phyloP scores from a whole-genome alignment of 2,113 vertebrate genomes.

The Stercorarius parasiticus region DNA sequence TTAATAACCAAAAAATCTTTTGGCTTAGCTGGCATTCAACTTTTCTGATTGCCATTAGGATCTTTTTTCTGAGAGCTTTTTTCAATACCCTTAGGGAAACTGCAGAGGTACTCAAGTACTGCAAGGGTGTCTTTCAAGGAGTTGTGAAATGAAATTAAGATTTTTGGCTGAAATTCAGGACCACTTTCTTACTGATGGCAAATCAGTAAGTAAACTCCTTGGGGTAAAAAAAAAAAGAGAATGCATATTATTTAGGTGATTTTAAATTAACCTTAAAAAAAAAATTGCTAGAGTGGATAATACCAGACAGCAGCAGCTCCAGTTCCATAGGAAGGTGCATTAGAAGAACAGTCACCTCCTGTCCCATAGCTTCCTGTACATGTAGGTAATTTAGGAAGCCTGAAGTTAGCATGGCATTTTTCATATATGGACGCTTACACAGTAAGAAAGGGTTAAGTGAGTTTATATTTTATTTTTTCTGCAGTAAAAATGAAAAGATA shows the following conservation, averaged over 20 bases:
- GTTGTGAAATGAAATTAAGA: neutral
- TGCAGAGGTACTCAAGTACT: neutral
- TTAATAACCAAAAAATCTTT: slow-evolving; percentile 59
- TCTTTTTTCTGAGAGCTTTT: neutral
- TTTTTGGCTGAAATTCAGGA: neutral
- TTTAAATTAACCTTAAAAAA: neutral
- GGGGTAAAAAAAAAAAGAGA: neutral
- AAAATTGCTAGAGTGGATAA: neutral
- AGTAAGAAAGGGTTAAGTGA: neutral
- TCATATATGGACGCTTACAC: neutral
- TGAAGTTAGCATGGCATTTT: neutral
- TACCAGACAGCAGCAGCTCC: neutral
- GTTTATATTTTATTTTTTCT: neutral
- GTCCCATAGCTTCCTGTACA: neutral
- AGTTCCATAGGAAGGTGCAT: neutral
- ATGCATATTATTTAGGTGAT: neutral
- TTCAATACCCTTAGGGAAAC: neutral
- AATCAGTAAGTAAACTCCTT: neutral
- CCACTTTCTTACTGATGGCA: neutral
- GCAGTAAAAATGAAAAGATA: neutral
- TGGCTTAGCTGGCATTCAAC: slow-evolving; percentile 8
- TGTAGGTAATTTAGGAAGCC: neutral
- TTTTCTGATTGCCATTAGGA: neutral
- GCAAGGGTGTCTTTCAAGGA: neutral
- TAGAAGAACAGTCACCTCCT: neutral